Evolutionary conservation across 2,797 vertebrate genomes (phyloP).

Genomic region (Discoglossus pictus): DNA sequence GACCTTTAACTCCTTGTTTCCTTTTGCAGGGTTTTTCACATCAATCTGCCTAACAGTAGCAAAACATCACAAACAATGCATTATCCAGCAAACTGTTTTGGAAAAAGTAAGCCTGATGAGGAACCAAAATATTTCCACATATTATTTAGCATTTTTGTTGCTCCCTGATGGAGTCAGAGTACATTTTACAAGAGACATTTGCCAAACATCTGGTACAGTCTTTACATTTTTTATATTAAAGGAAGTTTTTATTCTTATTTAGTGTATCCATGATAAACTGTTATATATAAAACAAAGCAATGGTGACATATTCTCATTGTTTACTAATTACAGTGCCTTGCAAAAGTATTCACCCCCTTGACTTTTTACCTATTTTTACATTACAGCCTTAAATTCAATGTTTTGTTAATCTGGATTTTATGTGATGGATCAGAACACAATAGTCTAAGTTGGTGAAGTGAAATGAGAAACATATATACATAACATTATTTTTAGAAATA

Average conservation of each 20-base stretch:
- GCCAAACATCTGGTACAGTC: slow-evolving; percentile 38
- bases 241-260: slow-evolving; percentile 17
- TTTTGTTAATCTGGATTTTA: too few species aligned
- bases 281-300: neutral
- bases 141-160: slow-evolving; percentile 27
- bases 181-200: slow-evolving; percentile 22
- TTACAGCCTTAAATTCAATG: too few species aligned
- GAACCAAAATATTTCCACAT: slow-evolving; percentile 29
- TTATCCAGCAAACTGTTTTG: slow-evolving; percentile 26
- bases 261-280: neutral
- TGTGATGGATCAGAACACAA: too few species aligned
- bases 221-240: slow-evolving; percentile 32
- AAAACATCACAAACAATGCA: neutral
- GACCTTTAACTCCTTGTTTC: too few species aligned
- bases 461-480: too few species aligned
- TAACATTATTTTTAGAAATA: too few species aligned
- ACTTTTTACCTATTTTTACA: too few species aligned
- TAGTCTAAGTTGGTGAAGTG: too few species aligned
- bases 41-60: neutral
- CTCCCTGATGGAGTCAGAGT: slow-evolving; percentile 29
- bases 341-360: too few species aligned
- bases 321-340: too few species aligned
- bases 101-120: slow-evolving; percentile 12
- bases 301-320: too few species aligned
- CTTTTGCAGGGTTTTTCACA: too few species aligned